Evolutionary conservation across 2,113 vertebrate species (phyloP), one percentile per base, ranked within the genome.

Genomic region (Notiomystis cincta): DNA sequence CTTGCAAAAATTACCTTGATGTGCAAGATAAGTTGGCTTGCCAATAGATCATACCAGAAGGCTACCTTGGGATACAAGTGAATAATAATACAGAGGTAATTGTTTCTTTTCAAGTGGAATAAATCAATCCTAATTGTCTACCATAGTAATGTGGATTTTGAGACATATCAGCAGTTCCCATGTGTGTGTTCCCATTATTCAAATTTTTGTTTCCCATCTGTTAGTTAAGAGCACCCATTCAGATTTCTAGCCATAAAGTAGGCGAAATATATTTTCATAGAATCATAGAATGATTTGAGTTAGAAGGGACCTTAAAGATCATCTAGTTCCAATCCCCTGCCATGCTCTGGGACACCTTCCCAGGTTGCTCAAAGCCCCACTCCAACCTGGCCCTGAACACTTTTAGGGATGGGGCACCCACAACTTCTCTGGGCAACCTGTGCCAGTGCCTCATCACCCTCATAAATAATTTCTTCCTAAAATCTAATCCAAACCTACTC

Each of bases 31-130:
- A 69, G 47, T 45, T 85, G 56, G 3, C 42, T 93, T 77, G 44
- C 44, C 78, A 25, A 45, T 84, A 87, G 82, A 86, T 92, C 84
- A 72, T 40, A 44, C 42, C 78, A 33, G 53, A 90, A 65, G 33
- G 10, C 77, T 93, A 66, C 45, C 72, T 70, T 85, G 86, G 80
- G 90, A 91, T 69, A 86, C 33, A 81, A 82, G 71, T 89, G 77
- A 92, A 58, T 79, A 88, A 96, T 66, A 94, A 96, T 62, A 61
- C 71, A 75, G 93, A 77, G 40, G 70, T 84, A 93, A 91, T 95
- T 95, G 40, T 87, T 89, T 87, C 88, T 91, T 92, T 95, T 82
- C 57, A 83, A 82, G 79, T 94, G 57, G 83, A 96, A 91, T 96
- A 88, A 94, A 89, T 96, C 77, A 92, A 17, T 69, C 58, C 53